Base-by-base conservation (phyloP, 1,140 invertebrate genomes). In the Hycleus cichorii region DNA sequence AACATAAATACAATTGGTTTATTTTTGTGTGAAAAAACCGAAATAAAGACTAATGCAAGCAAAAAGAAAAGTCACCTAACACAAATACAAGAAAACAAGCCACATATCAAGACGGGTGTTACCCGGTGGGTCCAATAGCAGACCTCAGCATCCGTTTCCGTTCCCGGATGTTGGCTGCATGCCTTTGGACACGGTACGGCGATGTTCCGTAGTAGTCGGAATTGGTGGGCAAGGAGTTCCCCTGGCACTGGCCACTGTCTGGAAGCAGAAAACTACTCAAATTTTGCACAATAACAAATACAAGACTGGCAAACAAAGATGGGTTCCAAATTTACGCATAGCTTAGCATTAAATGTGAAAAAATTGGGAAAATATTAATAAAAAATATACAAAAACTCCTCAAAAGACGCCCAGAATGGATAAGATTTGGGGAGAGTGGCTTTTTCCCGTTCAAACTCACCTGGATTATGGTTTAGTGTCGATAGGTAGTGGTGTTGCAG, bases 91-190 rank as follows among this genome's bases (percentile, higher is more conserved):
- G 49, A 68, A 65, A 58, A 62, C 54, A 59, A 60, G 60, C 60
- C 58, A 65, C 60, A 61, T 64, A 68, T 64, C 58, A 65, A 66
- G 62, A 68, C 59, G 64, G 54, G 60, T 66, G 77, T 84, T 32
- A 85, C 83, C 83, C 82, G 81, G 82, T 84, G 78, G 83, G 82
- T 73, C 72, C 72, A 71, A 74, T 74, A 80, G 82, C 83, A 81
- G 87, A 93, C 90, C 91, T 93, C 81, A 97, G 87, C 92, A 97
- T 97, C 69, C 95, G 83, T 80, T 94, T 93, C 67, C 94, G 80
- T 78, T 98, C 95, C 42, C 95, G 81, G 49, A 96, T 89, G 76
- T 94, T 96, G 39, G 93, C 93, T 2, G 92, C 90, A 64, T 93
- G 90, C 57, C 91, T 79, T 72, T 93, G 91, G 44, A 92, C 87